Evolutionary conservation across 2,797 vertebrate species (phyloP).

Genomic region (Sylvilagus floridanus): DNA sequence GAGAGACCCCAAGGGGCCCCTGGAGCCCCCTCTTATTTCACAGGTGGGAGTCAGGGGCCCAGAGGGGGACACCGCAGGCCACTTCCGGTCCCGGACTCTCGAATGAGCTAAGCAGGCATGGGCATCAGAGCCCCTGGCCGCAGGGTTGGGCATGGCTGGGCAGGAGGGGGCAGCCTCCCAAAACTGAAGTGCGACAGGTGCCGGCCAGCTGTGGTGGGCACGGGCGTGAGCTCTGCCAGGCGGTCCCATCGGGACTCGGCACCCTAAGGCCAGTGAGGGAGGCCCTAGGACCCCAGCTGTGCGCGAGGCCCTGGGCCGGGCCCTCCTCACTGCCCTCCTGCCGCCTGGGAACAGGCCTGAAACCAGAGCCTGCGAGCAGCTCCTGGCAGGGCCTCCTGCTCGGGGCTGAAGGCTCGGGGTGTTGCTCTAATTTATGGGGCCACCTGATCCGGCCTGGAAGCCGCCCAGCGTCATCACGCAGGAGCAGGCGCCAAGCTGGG

Average conservation of each 20-base stretch:
- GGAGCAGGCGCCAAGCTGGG: neutral
- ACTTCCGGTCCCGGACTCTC: neutral
- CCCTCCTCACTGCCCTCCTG: neutral
- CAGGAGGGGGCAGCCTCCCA: neutral
- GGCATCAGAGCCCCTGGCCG: neutral
- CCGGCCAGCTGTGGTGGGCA: neutral
- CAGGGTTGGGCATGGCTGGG: neutral
- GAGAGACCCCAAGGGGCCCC: neutral
- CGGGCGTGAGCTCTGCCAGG: neutral
- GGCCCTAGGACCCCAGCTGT: neutral
- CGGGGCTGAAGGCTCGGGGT: slow-evolving; percentile 44
- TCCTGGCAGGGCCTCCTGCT: slow-evolving; percentile 49
- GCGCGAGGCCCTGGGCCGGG: neutral
- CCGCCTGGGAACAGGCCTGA: neutral
- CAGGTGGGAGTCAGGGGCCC: neutral
- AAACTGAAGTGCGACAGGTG: neutral
- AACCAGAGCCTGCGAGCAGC: neutral
- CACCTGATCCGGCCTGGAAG: slow-evolving; percentile 66
- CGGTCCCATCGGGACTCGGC: neutral
- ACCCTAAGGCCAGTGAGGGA: neutral
- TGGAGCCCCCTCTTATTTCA: neutral
- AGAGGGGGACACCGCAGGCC: neutral
- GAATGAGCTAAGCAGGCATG: neutral
- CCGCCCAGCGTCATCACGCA: neutral
- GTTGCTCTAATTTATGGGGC: slow-evolving; percentile 74